Evolutionary conservation across 2,797 vertebrate species (phyloP), one percentile per base, ranked within the genome.

Genomic region (Helostoma temminkii): DNA sequence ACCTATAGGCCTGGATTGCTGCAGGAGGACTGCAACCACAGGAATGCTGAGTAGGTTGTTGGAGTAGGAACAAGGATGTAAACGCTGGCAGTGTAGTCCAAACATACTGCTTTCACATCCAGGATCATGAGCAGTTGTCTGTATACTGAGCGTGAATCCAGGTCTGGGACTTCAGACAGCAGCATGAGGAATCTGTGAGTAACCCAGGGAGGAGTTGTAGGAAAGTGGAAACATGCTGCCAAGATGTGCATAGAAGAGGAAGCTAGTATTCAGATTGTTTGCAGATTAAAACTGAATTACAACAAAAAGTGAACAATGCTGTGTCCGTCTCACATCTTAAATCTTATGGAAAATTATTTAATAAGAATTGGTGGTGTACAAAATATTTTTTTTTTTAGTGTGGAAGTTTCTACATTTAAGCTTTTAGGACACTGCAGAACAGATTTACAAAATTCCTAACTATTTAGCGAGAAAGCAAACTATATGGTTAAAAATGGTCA

Each of bases 111-210:
- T 66, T 28, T 71, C 21, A 45, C 39, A 57, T 52, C 43, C 45
- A 69, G 42, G 1, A 4, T 63, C 53, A 34, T 1, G 5, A 68
- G 66, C 65, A 30, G 60, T 66, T 53, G 11, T 21, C 53, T 54
- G 30, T 47, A 19, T 24, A 26, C n/a, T 5, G 52, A 74, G 34
- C 10, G 43, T 62, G 30, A 56, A 60, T 69, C 61, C 22, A 43
- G 55, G 49, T 79, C 54, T 80, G 45, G 25, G 39, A 58, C 37
- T 63, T 61, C 50, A 64, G 28, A 54, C 68, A 71, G 63, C 76
- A 83, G 45, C 81, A 77, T 54, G 58, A 85, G 78, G 80, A 83
- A 58, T 32, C 25, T 47, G 71, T 43, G 53, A 72, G 66, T 78
- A 71, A 71, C 52, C 30, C 36, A 32, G 78, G 65, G 65, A 71